phyloP scores from a whole-genome alignment of 2,113 vertebrate genomes.

The Seriola quinqueradiata region DNA sequence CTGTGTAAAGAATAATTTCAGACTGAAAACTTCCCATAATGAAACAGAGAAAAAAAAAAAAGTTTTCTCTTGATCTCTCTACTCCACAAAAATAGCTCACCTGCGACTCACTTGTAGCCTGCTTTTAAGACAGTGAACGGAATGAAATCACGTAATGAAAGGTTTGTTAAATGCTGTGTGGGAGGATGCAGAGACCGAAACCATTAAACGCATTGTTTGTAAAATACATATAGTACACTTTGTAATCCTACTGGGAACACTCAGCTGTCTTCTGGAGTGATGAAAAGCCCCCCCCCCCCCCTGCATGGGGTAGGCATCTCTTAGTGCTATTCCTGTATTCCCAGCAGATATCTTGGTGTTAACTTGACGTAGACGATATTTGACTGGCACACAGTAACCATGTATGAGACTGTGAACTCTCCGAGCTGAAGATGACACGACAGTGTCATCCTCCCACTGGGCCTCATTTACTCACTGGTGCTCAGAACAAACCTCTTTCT shows the following conservation, averaged over 20 bases:
- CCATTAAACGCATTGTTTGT: constrained; percentile 42
- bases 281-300: constrained; percentile 31
- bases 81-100: constrained; percentile 5
- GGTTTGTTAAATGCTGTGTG: constrained; percentile 31
- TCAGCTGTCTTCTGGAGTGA: constrained; percentile 52
- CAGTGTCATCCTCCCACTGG: constrained; percentile 73
- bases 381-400: constrained; percentile 73
- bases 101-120: neutral
- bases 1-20: neutral
- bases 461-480: constrained; percentile 71
- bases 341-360: constrained; percentile 69
- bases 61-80: neutral
- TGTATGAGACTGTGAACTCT: constrained; percentile 53
- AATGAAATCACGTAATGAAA: constrained; percentile 21
- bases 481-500: constrained; percentile 51
- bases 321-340: constrained; percentile 71
- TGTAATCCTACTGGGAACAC: constrained; percentile 50
- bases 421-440: constrained; percentile 58
- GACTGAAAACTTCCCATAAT: neutral
- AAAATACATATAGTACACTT: constrained; percentile 29
- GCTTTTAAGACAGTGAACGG: neutral
- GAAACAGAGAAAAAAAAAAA: neutral
- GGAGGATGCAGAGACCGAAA: constrained; percentile 24
- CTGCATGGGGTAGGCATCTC: constrained; percentile 31
- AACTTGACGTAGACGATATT: constrained; percentile 70